A percentile compares a stretch with the other conserved stretches of the same genome.
These are phyloP conservation scores for Acheta domesticus DNA, from an alignment of 2,888 invertebrate genomes.

Conservation along the genomic window DNA sequence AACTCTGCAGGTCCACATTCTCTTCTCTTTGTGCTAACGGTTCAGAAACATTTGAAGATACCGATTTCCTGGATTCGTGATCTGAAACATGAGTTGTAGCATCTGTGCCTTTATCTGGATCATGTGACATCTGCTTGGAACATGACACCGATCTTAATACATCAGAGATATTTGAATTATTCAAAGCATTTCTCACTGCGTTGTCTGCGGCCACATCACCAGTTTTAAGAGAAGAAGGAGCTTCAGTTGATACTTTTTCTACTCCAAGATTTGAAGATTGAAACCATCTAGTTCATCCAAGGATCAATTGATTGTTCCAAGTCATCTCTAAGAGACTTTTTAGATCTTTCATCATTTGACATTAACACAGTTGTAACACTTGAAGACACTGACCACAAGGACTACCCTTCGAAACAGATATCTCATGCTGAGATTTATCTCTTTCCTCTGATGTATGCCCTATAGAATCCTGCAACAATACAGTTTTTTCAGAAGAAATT, in stretches of 20 bases:
- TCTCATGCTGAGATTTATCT: neutral
- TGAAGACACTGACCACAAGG: neutral
- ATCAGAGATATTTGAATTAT: neutral
- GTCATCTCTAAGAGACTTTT: neutral
- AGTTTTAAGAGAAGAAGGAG: neutral
- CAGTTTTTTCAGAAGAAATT: neutral
- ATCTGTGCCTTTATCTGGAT: too few species aligned
- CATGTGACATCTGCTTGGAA: too few species aligned
- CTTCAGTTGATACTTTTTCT: neutral
- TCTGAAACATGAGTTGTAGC: neutral
- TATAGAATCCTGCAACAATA: too few species aligned
- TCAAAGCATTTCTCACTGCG: neutral
- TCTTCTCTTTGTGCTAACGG: neutral
- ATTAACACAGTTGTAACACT: neutral
- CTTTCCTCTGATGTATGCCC: neutral
- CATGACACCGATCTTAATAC: neutral
- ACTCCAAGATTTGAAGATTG: neutral
- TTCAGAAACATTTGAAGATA: neutral
- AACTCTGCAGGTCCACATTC: neutral
- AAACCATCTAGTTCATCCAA: neutral
- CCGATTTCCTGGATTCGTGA: neutral
- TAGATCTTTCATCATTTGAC: neutral
- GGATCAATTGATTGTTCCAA: neutral
- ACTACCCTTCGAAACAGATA: neutral
- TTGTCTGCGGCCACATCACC: neutral